phyloP scores from a whole-genome alignment of 2,113 vertebrate genomes.

The Phyllostomus hastatus region DNA sequence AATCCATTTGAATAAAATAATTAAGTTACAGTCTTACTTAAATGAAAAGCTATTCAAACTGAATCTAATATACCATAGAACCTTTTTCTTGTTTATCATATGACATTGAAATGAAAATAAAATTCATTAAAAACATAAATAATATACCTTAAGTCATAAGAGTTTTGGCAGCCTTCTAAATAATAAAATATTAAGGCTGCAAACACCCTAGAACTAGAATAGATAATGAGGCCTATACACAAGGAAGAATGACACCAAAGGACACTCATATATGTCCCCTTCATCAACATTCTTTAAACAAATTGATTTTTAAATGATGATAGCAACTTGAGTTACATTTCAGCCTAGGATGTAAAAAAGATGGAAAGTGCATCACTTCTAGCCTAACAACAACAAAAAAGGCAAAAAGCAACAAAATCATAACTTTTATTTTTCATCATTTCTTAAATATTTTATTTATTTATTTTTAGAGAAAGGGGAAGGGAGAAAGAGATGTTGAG shows the following conservation, averaged over 20 bases:
- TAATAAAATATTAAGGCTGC: neutral
- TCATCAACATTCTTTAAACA: neutral
- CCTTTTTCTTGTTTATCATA: neutral
- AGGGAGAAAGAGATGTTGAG: no score
- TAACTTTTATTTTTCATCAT: neutral
- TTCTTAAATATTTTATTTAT: no score
- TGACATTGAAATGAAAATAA: neutral
- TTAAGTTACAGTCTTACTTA: neutral
- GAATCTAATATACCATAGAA: neutral
- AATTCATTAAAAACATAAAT: neutral
- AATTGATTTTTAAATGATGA: neutral
- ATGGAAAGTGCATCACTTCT: neutral
- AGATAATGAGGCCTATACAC: neutral
- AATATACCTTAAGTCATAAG: neutral
- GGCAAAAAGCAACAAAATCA: neutral
- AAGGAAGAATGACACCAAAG: neutral
- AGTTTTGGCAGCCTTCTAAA: neutral
- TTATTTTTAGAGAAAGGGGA: no score
- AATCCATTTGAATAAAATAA: neutral
- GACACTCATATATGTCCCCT: neutral
- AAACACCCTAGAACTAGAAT: neutral
- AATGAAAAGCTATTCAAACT: conserved; percentile 1
- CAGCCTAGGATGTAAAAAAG: neutral
- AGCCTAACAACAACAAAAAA: neutral
- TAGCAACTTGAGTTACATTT: neutral